Conservation (phyloP, 1,140 invertebrate genomes). For the Trichomalopsis sarcophagae region DNA sequence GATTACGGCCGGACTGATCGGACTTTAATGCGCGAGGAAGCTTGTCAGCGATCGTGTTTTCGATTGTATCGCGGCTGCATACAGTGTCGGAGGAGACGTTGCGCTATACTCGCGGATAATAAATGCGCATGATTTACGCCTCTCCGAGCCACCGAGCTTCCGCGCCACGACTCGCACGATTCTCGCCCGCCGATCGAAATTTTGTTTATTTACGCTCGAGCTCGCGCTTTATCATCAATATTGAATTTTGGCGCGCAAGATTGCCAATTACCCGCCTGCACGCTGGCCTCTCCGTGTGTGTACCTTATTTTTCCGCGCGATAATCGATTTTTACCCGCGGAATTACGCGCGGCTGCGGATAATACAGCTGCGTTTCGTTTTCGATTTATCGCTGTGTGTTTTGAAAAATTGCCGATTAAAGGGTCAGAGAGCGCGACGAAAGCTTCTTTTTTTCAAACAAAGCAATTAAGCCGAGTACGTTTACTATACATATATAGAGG, state of each 20-base stretch:
- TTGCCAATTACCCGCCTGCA: constrained; percentile 23
- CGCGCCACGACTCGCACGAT: neutral
- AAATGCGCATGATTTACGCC: constrained; percentile 42
- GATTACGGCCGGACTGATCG: constrained; percentile 48
- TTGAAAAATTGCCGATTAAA: neutral
- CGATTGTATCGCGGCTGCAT: constrained; percentile 54
- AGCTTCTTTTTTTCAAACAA: neutral
- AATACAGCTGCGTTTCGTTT: too few species aligned
- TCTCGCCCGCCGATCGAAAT: neutral
- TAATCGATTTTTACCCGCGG: neutral
- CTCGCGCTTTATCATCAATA: constrained; percentile 18
- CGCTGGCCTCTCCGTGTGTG: too few species aligned
- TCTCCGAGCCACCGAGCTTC: neutral
- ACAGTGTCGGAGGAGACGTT: constrained; percentile 1
- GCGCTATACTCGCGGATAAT: neutral
- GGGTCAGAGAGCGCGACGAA: neutral
- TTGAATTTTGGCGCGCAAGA: constrained; percentile 21
- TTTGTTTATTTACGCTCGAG: constrained; percentile 36
- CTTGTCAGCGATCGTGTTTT: constrained; percentile 60
- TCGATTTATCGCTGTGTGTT: neutral
- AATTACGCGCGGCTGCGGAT: neutral
- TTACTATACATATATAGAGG: neutral
- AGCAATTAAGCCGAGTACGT: neutral
- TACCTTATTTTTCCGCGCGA: neutral
- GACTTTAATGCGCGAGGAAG: constrained; percentile 49